Evolutionary conservation across 64 coral and sea anemone species (phyloP), one percentile per base, ranked within the genome.

Genomic region (Montipora cactus): DNA sequence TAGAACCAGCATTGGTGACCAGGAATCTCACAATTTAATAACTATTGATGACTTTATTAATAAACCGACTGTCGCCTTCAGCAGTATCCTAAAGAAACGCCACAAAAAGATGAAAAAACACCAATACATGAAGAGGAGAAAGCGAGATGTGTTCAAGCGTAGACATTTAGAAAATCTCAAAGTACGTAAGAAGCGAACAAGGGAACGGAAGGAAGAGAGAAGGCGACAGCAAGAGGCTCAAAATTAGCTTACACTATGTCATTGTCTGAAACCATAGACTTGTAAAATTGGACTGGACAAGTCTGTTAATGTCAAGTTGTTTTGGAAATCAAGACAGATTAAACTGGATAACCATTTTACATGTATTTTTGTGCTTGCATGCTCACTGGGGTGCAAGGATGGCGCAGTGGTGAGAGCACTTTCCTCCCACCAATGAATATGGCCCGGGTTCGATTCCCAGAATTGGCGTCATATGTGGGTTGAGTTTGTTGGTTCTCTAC

Each of bases 31-130:
- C 22, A 83, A 67, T 21, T 45, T 78, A 16, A 64, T 69, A 78
- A 11, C 73, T 85, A 59, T 45, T 47, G 81, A 47, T 78, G 80
- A 86, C 11, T 21, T 72, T 50, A 52, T 68, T 64, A 47, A 84
- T 18, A 79, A 49, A n/a, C 18, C 18, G 5, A 92, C 68, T 28
- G 22, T 59, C 13, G 67, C 71, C 1, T 92, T 49, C 57, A 98
- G 93, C 61, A 94, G 92, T 84, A 81, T 98, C 49, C 86, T 95
- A 1, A 98, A 98, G n/a, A 98, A 95, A 71, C 72, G 96, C 2
- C 94, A 92, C 25, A 67, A 92, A 59, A 98, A 95, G 78, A 98
- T 98, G 96, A 98, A 98, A 21, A 94, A 92, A 59, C 96, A 98
- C 73, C 95, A 98, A 48, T 98, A 98, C 59, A 95, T 87, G 49